Evolutionary conservation across 2,888 invertebrate species (phyloP), one percentile per base, ranked within the genome.

Genomic region (Drosophila falleni): DNA sequence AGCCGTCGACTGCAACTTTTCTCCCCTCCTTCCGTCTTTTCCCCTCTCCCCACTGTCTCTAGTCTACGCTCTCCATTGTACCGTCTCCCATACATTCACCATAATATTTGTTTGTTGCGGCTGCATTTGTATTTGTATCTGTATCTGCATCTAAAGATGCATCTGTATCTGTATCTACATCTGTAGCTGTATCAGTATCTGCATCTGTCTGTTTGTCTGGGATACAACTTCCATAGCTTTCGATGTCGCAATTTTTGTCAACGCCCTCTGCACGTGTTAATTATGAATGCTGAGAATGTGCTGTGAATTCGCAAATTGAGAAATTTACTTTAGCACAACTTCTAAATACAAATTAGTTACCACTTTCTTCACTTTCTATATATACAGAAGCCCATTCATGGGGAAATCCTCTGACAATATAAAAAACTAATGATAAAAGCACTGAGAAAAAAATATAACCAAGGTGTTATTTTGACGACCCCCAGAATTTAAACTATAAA

Each of bases 261-360:
- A 71, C 75, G 49, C 61, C 75, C 51, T 54, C 69, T 74, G 74
- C 78, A 78, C 74, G 74, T 74, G 70, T 67, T 67, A 70, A 80
- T 84, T 80, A 74, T 80, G 74, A 84, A 78, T 78, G 71, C 29
- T 26, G 54, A 47, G 74, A 77, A 74, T 74, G 72, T 41, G 44
- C 56, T 37, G 29, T 50, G 46, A 51, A 47, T 56, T 64, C 46
- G 50, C 50, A 54, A 39, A 44, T 55, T 44, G 44, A 44, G 55
- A 55, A 44, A 44, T 35, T 55, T 6, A 44, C 33, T 15, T 31
- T 15, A 55, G 44, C 42, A 35, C 54, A 55, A 19, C 55, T 44
- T 44, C 19, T 13, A 53, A 44, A 41, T 53, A 53, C 51, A 39
- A 62, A 39, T 51, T 53, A 35, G 55, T 13, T 47, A 16, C 5